These are phyloP conservation scores for Desmodus rotundus DNA, from an alignment of 2,113 vertebrate species.

Conservation along the genomic window DNA sequence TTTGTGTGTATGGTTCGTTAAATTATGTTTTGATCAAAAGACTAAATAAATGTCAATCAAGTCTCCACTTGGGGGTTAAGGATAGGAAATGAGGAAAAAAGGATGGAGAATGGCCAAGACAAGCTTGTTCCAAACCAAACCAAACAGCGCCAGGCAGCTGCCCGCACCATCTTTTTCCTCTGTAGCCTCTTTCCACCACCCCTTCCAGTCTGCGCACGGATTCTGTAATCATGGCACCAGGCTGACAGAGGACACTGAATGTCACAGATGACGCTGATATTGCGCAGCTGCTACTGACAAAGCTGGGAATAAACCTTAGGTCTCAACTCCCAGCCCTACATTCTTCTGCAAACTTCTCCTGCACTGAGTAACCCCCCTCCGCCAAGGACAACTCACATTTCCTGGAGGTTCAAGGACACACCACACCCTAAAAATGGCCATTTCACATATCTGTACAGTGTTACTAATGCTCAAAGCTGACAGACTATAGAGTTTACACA, in stretches of 20 bases:
- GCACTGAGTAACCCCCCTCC: background rate
- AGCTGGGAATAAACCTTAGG: background rate
- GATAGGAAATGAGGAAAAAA: background rate
- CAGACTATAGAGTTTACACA: background rate
- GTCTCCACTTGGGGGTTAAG: background rate
- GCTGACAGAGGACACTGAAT: background rate
- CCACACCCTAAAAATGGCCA: background rate
- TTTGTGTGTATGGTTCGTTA: background rate
- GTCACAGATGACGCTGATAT: background rate
- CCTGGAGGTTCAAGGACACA: background rate
- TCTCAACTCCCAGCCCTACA: background rate
- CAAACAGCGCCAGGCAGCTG: background rate
- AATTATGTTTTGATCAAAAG: constrained; percentile 31
- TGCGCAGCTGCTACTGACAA: background rate
- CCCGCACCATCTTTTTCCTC: background rate
- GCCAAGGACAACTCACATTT: background rate
- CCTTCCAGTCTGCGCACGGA: background rate
- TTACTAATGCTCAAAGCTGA: background rate
- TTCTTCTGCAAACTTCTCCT: background rate
- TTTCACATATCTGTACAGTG: background rate
- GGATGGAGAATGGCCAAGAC: background rate
- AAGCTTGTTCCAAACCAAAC: background rate
- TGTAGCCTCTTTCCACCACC: background rate
- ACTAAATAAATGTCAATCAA: constrained; percentile 12
- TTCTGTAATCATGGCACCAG: background rate